Evolutionary conservation across 2,888 invertebrate genomes (phyloP).

Genomic region (Troides oblongomaculatus): DNA sequence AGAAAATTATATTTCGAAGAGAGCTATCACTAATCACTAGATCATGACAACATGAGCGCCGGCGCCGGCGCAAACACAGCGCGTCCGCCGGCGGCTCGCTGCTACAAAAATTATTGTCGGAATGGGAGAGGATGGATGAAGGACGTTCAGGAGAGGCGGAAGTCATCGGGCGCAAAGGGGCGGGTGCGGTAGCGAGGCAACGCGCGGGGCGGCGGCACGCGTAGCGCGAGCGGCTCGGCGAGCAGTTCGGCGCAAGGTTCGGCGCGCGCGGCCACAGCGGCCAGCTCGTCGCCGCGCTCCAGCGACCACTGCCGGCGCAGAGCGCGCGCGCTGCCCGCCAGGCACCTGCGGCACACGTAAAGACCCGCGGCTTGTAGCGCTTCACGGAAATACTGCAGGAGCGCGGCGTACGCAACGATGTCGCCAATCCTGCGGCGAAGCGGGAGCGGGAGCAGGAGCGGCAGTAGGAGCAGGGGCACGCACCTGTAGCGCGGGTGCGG

Average conservation of each 20-base stretch:
- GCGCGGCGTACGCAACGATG: no score
- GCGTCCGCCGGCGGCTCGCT: constrained; percentile 32
- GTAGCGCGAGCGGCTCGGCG: constrained; percentile 37
- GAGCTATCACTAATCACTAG: constrained; percentile 38
- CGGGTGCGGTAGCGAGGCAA: constrained; percentile 52
- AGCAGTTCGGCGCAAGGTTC: constrained; percentile 32
- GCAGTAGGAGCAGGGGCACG: not conserved
- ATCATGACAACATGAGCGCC: constrained; percentile 41
- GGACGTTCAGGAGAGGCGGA: constrained; percentile 25
- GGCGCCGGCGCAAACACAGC: constrained; percentile 20
- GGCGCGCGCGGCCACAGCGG: constrained; percentile 50
- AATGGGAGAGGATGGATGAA: constrained; percentile 29
- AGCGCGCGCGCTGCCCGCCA: constrained; percentile 44
- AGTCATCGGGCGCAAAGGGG: constrained; percentile 33
- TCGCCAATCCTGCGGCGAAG: no score
- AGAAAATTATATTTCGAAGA: constrained; percentile 39
- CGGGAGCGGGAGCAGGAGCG: no score
- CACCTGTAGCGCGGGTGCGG: constrained; percentile 36
- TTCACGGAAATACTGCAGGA: no score
- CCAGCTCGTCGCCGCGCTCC: constrained; percentile 63
- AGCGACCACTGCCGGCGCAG: constrained; percentile 69
- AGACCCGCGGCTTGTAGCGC: not conserved
- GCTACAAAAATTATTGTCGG: constrained; percentile 70
- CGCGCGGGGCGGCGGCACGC: constrained; percentile 35
- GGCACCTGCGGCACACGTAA: constrained; percentile 33